Conservation (phyloP, 2,113 vertebrate genomes). For the Myxocyprinus asiaticus region DNA sequence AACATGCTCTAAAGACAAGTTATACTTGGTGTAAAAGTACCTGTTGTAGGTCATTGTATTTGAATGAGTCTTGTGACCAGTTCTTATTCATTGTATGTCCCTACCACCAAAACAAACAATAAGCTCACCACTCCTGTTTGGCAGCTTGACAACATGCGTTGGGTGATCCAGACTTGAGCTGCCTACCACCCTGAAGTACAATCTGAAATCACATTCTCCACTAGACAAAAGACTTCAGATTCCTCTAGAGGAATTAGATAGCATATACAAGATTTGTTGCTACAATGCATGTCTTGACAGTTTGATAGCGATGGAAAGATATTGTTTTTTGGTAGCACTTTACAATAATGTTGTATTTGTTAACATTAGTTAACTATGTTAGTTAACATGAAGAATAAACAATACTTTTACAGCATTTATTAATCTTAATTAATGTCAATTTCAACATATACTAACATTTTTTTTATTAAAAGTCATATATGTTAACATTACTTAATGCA, state of each 20-base stretch:
- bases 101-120: slow-evolving; percentile 57
- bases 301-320: background rate
- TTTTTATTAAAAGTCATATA: too few species aligned
- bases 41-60: slow-evolving; percentile 45
- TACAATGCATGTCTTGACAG: background rate
- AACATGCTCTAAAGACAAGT: background rate
- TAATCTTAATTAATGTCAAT: too few species aligned
- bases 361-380: too few species aligned
- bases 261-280: background rate
- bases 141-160: slow-evolving; percentile 49
- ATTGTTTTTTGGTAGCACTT: background rate
- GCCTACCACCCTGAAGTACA: slow-evolving; percentile 14
- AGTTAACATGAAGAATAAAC: too few species aligned
- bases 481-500: too few species aligned
- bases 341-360: too few species aligned
- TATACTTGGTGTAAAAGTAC: background rate
- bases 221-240: background rate
- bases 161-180: slow-evolving; percentile 32
- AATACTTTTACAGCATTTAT: too few species aligned
- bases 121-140: slow-evolving; percentile 36
- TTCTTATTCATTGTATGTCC: slow-evolving; percentile 36
- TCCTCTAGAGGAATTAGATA: background rate
- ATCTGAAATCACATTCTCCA: slow-evolving; percentile 5
- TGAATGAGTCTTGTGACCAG: background rate
- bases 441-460: too few species aligned